A percentile compares a stretch with the other conserved stretches of the same genome.
These are phyloP conservation scores for Australoheros facetus DNA, from an alignment of 2,797 vertebrate species.

Conservation along the genomic window DNA sequence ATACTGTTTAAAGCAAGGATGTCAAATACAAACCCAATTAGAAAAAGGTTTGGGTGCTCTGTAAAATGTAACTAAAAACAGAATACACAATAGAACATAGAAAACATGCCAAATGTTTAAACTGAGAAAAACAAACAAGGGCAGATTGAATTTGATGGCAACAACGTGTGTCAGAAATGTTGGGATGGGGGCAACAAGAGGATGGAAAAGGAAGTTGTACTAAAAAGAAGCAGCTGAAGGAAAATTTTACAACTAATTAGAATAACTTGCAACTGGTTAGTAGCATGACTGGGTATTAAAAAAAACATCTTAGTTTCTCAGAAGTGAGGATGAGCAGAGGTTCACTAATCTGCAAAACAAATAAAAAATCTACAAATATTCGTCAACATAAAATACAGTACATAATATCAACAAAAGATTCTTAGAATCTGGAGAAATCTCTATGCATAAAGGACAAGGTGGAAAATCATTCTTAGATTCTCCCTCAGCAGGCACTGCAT, in stretches of 20 bases:
- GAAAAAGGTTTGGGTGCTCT: not conserved
- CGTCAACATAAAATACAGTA: not conserved
- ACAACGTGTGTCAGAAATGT: not conserved
- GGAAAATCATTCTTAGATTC: not conserved
- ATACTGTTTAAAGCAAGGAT: not conserved
- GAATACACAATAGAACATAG: not conserved
- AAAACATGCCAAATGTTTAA: not conserved
- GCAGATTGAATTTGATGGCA: not conserved
- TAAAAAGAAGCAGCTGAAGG: not conserved
- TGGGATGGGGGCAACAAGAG: not conserved
- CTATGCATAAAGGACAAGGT: not conserved
- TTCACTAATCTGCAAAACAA: not conserved
- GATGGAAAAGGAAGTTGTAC: not conserved
- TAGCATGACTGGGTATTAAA: not conserved
- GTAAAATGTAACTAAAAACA: not conserved
- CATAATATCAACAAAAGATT: not conserved
- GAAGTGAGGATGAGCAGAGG: not conserved
- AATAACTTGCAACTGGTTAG: not conserved
- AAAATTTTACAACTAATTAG: not conserved
- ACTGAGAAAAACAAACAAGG: not conserved
- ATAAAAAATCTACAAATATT: not conserved
- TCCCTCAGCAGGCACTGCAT: too few relatives aligned
- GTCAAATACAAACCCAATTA: too few relatives aligned
- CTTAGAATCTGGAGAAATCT: not conserved
- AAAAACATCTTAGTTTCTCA: not conserved